Conservation (phyloP, 2,113 vertebrate species). For the Xyliphius kryptos region DNA sequence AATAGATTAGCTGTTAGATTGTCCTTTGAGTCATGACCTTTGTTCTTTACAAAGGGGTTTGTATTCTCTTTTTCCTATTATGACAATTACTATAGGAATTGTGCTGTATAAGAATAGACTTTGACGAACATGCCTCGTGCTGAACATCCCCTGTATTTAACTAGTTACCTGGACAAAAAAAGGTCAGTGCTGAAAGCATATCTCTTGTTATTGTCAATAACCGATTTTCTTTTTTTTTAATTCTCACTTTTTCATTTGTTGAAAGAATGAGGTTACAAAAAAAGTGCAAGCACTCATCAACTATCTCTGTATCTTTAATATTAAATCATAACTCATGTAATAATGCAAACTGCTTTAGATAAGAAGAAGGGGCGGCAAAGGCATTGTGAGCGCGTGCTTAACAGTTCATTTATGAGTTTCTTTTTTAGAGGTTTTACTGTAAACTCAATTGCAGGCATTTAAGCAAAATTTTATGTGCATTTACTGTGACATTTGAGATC, state of each 20-base stretch:
- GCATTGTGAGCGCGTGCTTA: slow-evolving; percentile 40
- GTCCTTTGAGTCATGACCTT: slow-evolving; percentile 60
- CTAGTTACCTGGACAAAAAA: slow-evolving; percentile 15
- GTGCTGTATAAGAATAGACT: slow-evolving; percentile 17
- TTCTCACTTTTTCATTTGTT: too few species aligned
- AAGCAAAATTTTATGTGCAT: slow-evolving; percentile 19
- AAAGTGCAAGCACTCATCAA: neutral
- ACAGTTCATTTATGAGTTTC: slow-evolving; percentile 44
- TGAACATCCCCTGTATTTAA: slow-evolving; percentile 5
- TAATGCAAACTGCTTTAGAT: slow-evolving; percentile 2
- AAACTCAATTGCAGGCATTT: slow-evolving; percentile 31
- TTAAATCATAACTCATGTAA: neutral
- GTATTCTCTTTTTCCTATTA: slow-evolving; percentile 47
- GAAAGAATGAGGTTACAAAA: neutral
- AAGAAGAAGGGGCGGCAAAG: slow-evolving; percentile 27
- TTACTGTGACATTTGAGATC: slow-evolving; percentile 28
- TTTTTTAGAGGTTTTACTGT: slow-evolving; percentile 30
- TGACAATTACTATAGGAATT: slow-evolving; percentile 34
- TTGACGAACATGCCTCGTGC: slow-evolving; percentile 1
- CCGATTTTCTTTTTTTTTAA: neutral
- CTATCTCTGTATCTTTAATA: neutral
- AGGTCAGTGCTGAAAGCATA: neutral
- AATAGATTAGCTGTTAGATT: slow-evolving; percentile 46
- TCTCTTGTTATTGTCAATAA: neutral
- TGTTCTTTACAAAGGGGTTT: slow-evolving; percentile 53